phyloP scores from a whole-genome alignment of 2,888 invertebrate genomes.

The Nasonovia ribisnigri region DNA sequence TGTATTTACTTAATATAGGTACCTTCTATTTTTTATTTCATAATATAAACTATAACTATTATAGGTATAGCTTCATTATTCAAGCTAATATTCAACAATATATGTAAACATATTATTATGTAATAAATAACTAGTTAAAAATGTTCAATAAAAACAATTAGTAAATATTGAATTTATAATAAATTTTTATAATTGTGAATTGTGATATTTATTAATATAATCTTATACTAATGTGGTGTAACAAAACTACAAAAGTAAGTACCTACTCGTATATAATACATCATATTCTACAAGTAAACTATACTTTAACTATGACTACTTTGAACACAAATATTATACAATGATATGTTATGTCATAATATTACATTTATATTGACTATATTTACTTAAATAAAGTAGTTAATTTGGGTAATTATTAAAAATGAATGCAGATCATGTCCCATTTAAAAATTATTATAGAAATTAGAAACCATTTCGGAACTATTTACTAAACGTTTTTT shows the following conservation, averaged over 20 bases:
- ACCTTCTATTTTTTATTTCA: not conserved
- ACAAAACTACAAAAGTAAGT: not conserved
- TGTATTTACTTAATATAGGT: not conserved
- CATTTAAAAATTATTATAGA: not conserved
- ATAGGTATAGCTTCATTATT: not conserved
- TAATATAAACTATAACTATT: not conserved
- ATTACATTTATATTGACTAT: not conserved
- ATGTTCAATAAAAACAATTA: not conserved
- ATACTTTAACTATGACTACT: not conserved
- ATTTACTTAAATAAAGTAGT: not conserved
- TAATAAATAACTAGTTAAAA: not conserved
- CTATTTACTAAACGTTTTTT: not conserved
- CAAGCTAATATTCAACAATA: not conserved
- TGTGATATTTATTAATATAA: not conserved
- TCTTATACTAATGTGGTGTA: not conserved
- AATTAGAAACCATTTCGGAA: not conserved
- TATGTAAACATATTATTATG: not conserved
- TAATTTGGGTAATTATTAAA: not conserved
- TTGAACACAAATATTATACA: not conserved
- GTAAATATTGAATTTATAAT: not conserved
- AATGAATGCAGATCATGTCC: not conserved
- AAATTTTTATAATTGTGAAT: not conserved
- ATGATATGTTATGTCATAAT: not conserved
- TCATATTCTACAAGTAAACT: not conserved
- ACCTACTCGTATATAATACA: not conserved